Evolutionary conservation across 2,888 invertebrate genomes (phyloP), one percentile per base, ranked within the genome.

Genomic region (Himalopsyche tibetana): DNA sequence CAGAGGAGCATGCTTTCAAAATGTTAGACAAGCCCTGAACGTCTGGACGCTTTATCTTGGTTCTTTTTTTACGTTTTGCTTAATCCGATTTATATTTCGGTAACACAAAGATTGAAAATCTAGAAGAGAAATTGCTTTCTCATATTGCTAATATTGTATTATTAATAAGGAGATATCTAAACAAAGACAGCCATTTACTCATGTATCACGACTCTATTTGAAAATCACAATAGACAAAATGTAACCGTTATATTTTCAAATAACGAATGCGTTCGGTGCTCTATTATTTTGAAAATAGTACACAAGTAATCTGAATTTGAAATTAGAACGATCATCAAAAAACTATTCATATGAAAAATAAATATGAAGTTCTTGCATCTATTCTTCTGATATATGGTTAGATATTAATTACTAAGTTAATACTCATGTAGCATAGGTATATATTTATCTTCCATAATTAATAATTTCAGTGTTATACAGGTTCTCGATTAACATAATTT

Each of bases 81-180:
- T 63, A 63, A 63, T 63, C 63, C 63, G 63, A 63, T 63, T 63
- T 63, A 63, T 63, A 63, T 63, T 63, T 63, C 63, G 63, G 63
- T 63, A 63, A 63, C 63, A 63, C 63, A 63, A 63, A 63, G 63
- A 63, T 63, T 63, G 63, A 63, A 19, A 63, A 28, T 63, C 63
- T 19, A 63, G 28, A 63, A 28, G 63, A 63, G 63, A 63, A 63
- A 63, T 63, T 63, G 19, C 63, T 63, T 63, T 63, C 63, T 63
- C 63, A 63, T 19, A 63, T 63, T 28, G 63, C 63, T 63, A 63
- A 63, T 63, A 63, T 28, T 63, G 63, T 63, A 19, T 63, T 63
- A 63, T 83, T 45, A 83, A 74, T 83, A 83, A 83, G 17, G 51
- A 28, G 74, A 83, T 74, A 83, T 36, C 15, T 55, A 74, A 83